Evolutionary conservation across 2,113 vertebrate genomes (phyloP), one percentile per base, ranked within the genome.

Genomic region (Ictalurus punctatus): DNA sequence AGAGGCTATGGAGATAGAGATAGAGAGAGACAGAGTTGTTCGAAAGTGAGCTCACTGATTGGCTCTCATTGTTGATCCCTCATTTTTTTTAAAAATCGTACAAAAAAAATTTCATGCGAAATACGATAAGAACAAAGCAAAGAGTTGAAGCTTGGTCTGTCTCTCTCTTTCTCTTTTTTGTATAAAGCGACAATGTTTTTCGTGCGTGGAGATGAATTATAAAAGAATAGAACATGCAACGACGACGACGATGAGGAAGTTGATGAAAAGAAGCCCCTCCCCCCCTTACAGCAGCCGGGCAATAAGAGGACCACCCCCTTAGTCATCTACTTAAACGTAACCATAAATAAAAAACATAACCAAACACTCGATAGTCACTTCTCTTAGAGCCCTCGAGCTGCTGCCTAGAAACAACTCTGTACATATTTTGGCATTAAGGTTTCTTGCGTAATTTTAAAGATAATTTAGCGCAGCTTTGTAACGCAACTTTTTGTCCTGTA

Each of bases 381-480:
- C 76, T 58, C 86, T 69, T 63, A 54, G 73, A 69, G 74, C 76
- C 63, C 83, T 67, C n/a, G 30, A 65, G 61, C 76, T 59, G 63
- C 86, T 80, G 78, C 61, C 40, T 4, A 74, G 69, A 84, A 76
- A 86, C 91, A 93, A 93, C 90, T 83, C 56, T 96, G 95, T 96
- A 96, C 89, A 95, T 95, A 95, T 88, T 92, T 92, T 73, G 93
- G 87, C 74, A 40, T 69, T 65, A 52, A 89, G 54, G 14, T 58
- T 76, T 59, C 69, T 76, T 30, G 71, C 71, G 76, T 86, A n/a
- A 17, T 74, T 90, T 90, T 34, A 78, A 63, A 0, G 25, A 48
- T 78, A 63, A 78, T 61, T 86, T 78, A 86, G 4, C 6, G 56
- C 54, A 10, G 56, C 73, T 86, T 58, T 59, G 30, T 74, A 40